phyloP scores from a whole-genome alignment of 37 sponge, comb jelly and placozoan genomes.

The Amphimedon queenslandica region DNA sequence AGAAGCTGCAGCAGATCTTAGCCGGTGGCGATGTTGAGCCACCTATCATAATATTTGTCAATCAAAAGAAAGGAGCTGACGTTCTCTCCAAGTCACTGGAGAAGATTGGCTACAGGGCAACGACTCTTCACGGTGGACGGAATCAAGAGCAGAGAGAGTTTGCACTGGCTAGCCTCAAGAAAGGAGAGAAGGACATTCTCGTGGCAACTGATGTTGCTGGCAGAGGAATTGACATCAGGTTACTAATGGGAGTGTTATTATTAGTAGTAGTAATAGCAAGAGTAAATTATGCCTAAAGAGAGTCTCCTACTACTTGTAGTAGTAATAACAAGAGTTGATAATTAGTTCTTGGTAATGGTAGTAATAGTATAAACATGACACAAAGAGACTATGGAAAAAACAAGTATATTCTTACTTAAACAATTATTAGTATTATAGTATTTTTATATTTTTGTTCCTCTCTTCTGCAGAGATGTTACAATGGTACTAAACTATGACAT shows the following conservation, averaged over 20 bases:
- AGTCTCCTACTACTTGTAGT: not conserved
- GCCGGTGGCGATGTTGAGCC: slow-evolving; percentile 77
- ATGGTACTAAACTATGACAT: slow-evolving; percentile 99
- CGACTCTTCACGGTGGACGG: slow-evolving; percentile 90
- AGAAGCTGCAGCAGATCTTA: slow-evolving; percentile 69
- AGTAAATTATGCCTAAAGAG: too few species aligned
- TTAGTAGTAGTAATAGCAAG: not conserved
- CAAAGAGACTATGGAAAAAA: too few species aligned
- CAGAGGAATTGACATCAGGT: slow-evolving; percentile 96
- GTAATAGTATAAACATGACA: too few species aligned
- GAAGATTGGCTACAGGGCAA: slow-evolving; percentile 89
- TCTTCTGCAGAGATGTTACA: slow-evolving; percentile 78
- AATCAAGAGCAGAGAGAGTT: slow-evolving; percentile 97
- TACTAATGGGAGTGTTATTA: too few species aligned
- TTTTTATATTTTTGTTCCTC: too few species aligned
- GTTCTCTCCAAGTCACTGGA: slow-evolving; percentile 94
- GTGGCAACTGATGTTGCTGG: slow-evolving; percentile 99
- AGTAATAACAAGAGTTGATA: not conserved
- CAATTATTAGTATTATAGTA: not conserved
- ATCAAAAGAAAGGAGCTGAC: slow-evolving; percentile 98
- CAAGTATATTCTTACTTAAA: too few species aligned
- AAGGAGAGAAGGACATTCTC: slow-evolving; percentile 91
- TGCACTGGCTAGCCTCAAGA: slow-evolving; percentile 88
- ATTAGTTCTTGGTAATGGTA: too few species aligned
- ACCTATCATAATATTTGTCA: slow-evolving; percentile 98